A percentile compares a stretch with the other conserved stretches of the same genome.
Conservation (phyloP, 2,797 vertebrate species). For the Anisognathus igniventris region DNA sequence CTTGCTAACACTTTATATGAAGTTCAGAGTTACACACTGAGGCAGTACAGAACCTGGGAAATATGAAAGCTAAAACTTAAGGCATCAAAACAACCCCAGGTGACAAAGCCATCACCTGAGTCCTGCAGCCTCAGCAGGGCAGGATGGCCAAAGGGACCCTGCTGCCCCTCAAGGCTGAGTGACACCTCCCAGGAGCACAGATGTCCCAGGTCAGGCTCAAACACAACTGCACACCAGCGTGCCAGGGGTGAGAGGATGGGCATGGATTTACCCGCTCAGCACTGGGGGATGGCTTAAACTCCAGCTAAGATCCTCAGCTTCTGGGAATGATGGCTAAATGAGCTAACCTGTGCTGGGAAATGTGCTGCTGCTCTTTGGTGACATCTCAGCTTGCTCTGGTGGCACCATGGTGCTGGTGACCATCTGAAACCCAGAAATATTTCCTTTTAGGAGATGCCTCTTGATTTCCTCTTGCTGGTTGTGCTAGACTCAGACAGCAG, state of each 20-base stretch:
- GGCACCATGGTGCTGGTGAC: neutral
- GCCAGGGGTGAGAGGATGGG: neutral
- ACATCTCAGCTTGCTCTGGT: neutral
- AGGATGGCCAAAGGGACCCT: neutral
- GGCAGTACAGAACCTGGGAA: neutral
- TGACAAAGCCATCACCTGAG: fast-evolving
- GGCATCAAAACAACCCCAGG: neutral
- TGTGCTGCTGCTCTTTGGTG: neutral
- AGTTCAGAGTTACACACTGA: neutral
- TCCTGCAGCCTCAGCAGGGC: neutral
- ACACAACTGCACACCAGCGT: neutral
- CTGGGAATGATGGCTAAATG: neutral
- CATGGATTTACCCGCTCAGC: neutral
- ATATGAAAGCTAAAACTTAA: neutral
- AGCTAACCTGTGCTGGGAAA: neutral
- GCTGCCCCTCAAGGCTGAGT: fast-evolving
- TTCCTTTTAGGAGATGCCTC: neutral
- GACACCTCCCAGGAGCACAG: neutral
- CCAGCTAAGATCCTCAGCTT: neutral
- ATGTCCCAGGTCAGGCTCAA: neutral
- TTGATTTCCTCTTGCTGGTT: conserved; percentile 31
- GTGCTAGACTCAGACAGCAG: conserved; percentile 14
- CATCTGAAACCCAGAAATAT: neutral
- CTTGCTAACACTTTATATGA: neutral
- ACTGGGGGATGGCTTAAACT: neutral